These are phyloP conservation scores for Rhodinocichla rosea DNA, from an alignment of 2,113 vertebrate genomes.

Conservation along the genomic window DNA sequence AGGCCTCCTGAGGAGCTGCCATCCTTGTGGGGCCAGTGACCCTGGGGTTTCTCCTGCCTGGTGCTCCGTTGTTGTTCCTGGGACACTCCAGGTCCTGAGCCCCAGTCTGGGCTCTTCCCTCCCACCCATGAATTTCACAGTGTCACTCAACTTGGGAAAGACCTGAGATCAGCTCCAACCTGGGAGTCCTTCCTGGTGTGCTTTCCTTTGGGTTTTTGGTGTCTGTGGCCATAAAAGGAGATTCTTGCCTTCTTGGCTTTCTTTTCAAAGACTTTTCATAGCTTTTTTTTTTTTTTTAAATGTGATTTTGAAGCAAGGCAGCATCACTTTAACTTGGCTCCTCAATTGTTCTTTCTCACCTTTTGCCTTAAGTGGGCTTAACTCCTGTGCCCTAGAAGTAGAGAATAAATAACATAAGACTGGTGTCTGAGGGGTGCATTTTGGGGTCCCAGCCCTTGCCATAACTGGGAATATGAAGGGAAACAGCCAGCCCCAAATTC, in stretches of 20 bases:
- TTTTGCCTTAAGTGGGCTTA: conserved; percentile 3
- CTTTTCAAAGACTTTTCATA: background rate
- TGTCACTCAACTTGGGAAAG: rapidly evolving
- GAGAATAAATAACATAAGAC: background rate
- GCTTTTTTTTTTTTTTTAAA: background rate
- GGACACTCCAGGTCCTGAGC: background rate
- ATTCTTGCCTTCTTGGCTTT: background rate
- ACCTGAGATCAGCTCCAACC: background rate
- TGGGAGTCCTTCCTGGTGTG: background rate
- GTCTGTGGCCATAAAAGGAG: background rate
- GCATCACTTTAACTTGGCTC: background rate
- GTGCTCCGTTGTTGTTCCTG: background rate
- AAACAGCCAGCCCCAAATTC: background rate
- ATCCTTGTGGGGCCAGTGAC: background rate
- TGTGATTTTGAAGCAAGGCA: background rate
- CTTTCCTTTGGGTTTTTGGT: background rate
- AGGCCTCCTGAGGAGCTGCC: background rate
- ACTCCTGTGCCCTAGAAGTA: background rate
- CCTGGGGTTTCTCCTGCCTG: rapidly evolving
- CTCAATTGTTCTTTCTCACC: background rate
- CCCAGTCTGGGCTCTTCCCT: background rate
- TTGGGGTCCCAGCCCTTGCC: background rate
- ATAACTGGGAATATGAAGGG: background rate
- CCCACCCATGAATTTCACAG: rapidly evolving
- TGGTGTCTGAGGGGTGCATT: background rate